Conservation (phyloP, 2,888 invertebrate genomes). For the Gortyna flavago region DNA sequence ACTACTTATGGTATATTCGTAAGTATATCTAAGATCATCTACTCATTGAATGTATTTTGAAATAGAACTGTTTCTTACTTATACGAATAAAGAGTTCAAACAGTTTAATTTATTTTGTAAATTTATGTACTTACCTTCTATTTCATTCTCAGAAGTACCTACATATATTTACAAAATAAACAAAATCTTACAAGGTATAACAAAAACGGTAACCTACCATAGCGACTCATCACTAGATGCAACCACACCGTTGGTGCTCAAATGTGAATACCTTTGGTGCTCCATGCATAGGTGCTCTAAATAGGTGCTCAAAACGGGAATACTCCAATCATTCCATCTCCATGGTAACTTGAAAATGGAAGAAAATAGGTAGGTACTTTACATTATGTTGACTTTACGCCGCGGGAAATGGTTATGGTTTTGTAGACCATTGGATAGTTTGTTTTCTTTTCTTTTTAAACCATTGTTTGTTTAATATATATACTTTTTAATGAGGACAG, state of each 20-base stretch:
- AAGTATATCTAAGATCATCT: slow-evolving; percentile 1
- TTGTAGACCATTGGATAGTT: slow-evolving; percentile 8
- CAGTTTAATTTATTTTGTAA: neutral
- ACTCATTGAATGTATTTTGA: neutral
- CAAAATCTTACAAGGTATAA: neutral
- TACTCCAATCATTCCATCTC: slow-evolving; percentile 22
- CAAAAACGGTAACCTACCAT: slow-evolving; percentile 6
- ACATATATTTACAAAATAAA: slow-evolving; percentile 3
- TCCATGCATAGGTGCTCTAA: no score
- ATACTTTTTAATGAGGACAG: slow-evolving; percentile 18
- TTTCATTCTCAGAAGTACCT: neutral
- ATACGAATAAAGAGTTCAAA: neutral
- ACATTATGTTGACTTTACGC: slow-evolving; percentile 23
- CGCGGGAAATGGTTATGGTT: slow-evolving; percentile 47
- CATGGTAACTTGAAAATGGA: slow-evolving; percentile 33
- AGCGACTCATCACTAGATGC: no score
- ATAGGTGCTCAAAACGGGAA: no score
- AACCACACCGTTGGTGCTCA: no score
- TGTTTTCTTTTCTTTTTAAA: neutral
- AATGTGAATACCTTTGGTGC: no score
- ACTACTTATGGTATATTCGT: slow-evolving; percentile 16
- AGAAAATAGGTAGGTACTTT: slow-evolving; percentile 36
- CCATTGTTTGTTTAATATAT: slow-evolving; percentile 14
- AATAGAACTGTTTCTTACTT: slow-evolving; percentile 4
- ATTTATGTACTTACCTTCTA: neutral